These are phyloP conservation scores for Drosophila parvula DNA, from an alignment of 1,140 invertebrate species.

Conservation along the genomic window DNA sequence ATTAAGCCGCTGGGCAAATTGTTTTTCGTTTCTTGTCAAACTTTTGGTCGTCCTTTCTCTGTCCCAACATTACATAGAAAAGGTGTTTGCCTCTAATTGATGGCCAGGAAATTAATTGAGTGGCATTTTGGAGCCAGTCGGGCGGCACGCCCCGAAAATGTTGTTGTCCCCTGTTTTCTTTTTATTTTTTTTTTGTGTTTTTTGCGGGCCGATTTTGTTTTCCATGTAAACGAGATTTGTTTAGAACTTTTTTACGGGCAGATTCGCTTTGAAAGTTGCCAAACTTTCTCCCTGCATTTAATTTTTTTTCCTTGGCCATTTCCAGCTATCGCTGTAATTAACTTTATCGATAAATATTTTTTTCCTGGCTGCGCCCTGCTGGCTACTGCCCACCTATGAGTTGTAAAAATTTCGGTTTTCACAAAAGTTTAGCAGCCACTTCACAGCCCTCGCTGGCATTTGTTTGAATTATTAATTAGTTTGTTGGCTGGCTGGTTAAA, in stretches of 20 bases:
- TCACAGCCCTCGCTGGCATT: slow-evolving; percentile 35
- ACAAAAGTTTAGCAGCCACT: slow-evolving; percentile 34
- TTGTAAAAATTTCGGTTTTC: slow-evolving; percentile 25
- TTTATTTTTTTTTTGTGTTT: not conserved
- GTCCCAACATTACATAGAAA: slow-evolving; percentile 62
- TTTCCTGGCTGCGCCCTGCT: slow-evolving; percentile 4
- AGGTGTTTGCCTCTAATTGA: slow-evolving; percentile 74
- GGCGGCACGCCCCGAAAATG: slow-evolving; percentile 29
- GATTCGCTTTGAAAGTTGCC: slow-evolving; percentile 42
- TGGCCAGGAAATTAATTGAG: slow-evolving; percentile 68
- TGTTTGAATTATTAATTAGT: slow-evolving; percentile 68
- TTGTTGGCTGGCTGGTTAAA: slow-evolving; percentile 50
- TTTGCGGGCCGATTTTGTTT: slow-evolving; percentile 22
- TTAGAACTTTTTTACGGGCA: slow-evolving; percentile 46
- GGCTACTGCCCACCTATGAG: slow-evolving; percentile 30
- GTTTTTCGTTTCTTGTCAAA: slow-evolving; percentile 55
- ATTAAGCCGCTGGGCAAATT: slow-evolving; percentile 47
- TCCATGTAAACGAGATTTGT: slow-evolving; percentile 48
- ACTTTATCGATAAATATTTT: slow-evolving; percentile 66
- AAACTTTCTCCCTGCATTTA: slow-evolving; percentile 40
- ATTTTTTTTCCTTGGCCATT: slow-evolving; percentile 16
- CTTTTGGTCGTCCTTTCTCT: slow-evolving; percentile 28
- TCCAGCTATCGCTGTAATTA: slow-evolving; percentile 46
- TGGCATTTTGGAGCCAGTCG: slow-evolving; percentile 42
- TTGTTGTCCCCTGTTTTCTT: slow-evolving; percentile 17